Evolutionary conservation across 2,113 vertebrate species (phyloP).

Genomic region (Neopipo cinnamomea): DNA sequence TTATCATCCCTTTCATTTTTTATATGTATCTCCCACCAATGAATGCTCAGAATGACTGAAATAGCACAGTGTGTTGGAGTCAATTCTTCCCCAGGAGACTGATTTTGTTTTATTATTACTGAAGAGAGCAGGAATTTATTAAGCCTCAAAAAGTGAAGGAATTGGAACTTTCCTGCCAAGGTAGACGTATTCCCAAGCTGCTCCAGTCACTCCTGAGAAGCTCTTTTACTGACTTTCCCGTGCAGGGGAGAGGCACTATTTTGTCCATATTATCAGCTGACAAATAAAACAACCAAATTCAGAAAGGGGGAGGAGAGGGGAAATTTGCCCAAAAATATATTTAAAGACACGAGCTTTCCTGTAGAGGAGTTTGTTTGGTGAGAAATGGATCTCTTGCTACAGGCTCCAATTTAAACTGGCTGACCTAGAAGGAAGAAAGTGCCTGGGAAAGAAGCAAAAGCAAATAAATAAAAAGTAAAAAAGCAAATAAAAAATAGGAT

Average conservation of each 20-base stretch:
- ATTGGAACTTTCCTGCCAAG: conserved; percentile 56
- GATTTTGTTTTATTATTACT: conserved; percentile 43
- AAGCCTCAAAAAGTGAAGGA: conserved; percentile 31
- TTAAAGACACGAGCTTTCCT: conserved; percentile 40
- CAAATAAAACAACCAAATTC: conserved; percentile 38
- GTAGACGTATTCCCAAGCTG: conserved; percentile 47
- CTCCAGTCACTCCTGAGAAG: conserved; percentile 42
- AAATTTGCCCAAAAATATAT: conserved; percentile 2
- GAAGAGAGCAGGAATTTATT: conserved; percentile 46
- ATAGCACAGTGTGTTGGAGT: conserved; percentile 24
- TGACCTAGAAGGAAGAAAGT: conserved; percentile 36
- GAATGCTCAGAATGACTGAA: conserved; percentile 36
- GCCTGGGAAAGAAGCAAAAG: conserved; percentile 47
- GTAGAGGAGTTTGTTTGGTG: conserved; percentile 45
- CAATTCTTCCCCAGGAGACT: conserved; percentile 30
- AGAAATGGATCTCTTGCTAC: conserved; percentile 48
- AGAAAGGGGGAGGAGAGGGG: neutral
- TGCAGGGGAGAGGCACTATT: conserved; percentile 1
- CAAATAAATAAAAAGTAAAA: conserved; percentile 44
- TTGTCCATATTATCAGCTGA: conserved; percentile 26
- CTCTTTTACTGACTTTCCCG: conserved; percentile 32
- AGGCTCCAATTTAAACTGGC: conserved; percentile 40
- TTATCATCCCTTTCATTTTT: conserved; percentile 18
- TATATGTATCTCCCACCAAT: neutral
- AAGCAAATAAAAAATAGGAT: conserved; percentile 26